Evolutionary conservation across 2,888 invertebrate species (phyloP).

Genomic region (Apoda limacodes): DNA sequence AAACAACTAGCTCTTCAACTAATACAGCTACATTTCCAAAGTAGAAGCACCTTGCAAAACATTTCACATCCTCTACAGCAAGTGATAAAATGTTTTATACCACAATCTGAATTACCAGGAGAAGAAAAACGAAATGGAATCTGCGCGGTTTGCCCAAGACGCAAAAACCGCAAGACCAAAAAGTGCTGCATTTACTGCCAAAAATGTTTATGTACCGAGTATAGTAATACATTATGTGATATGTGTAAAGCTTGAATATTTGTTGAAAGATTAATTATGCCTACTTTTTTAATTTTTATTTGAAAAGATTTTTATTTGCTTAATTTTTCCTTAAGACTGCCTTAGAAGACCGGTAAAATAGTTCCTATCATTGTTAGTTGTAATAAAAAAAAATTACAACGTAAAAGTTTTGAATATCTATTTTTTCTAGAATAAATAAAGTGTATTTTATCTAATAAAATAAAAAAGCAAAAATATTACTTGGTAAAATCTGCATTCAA

Average conservation of each 20-base stretch:
- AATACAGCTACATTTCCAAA: constrained; percentile 9
- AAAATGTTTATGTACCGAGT: constrained; percentile 13
- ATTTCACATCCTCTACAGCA: constrained; percentile 12
- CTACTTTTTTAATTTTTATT: neutral
- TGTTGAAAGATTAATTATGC: constrained; percentile 1
- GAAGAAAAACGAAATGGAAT: constrained; percentile 13
- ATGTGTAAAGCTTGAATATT: constrained; percentile 1
- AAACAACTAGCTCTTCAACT: constrained; percentile 8
- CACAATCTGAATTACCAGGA: constrained; percentile 8
- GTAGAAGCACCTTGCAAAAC: constrained; percentile 10
- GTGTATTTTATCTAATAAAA: too few relatives aligned
- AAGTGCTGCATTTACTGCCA: constrained; percentile 16
- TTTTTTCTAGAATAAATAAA: too few relatives aligned
- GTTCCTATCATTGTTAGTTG: neutral
- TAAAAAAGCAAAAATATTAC: too few relatives aligned
- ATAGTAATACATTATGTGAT: constrained; percentile 7
- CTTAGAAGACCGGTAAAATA: constrained; percentile 1
- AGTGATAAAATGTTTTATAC: constrained; percentile 5
- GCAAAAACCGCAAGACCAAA: constrained; percentile 19
- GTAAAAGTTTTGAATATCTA: too few relatives aligned
- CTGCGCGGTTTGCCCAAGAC: constrained; percentile 15
- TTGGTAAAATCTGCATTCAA: too few relatives aligned
- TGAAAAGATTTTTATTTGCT: neutral
- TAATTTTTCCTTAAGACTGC: neutral
- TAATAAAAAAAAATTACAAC: constrained; percentile 1